Percentiles rank a stretch among this genome's conserved stretches.
phyloP scores from a whole-genome alignment of 35 echinoderm and acorn worm genomes.

The Amphiura filiformis region DNA sequence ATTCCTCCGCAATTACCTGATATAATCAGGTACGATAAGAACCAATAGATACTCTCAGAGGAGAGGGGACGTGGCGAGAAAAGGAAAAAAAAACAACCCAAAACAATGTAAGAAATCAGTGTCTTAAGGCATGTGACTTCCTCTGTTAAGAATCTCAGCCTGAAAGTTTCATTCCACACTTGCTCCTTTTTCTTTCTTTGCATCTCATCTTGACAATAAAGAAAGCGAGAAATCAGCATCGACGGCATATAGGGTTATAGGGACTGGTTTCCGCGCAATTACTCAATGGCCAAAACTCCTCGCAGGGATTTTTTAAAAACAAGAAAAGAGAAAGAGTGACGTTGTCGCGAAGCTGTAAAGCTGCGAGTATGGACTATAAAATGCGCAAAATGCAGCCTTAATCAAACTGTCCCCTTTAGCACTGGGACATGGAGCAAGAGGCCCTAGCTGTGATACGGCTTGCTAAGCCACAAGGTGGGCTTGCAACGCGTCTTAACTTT shows the following conservation, averaged over 20 bases:
- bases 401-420: neutral
- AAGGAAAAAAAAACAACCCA: neutral
- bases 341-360: no score
- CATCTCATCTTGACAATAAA: no score
- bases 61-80: neutral
- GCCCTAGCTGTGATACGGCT: neutral
- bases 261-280: neutral
- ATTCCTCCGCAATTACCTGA: neutral
- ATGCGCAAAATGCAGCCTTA: neutral
- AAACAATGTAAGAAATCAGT: neutral
- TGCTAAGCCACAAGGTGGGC: neutral
- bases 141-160: neutral
- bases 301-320: neutral
- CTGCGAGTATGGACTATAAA: constrained; percentile 4
- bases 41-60: neutral
- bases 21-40: neutral
- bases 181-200: no score
- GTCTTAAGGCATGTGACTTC: constrained; percentile 1
- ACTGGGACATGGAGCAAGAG: neutral
- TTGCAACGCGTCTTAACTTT: constrained; percentile 8
- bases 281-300: neutral
- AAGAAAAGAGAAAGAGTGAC: no score
- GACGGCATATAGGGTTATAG: no score
- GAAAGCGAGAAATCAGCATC: no score
- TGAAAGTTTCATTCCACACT: neutral